phyloP scores from a whole-genome alignment of 2,113 vertebrate species.

The Vireo altiloquus region DNA sequence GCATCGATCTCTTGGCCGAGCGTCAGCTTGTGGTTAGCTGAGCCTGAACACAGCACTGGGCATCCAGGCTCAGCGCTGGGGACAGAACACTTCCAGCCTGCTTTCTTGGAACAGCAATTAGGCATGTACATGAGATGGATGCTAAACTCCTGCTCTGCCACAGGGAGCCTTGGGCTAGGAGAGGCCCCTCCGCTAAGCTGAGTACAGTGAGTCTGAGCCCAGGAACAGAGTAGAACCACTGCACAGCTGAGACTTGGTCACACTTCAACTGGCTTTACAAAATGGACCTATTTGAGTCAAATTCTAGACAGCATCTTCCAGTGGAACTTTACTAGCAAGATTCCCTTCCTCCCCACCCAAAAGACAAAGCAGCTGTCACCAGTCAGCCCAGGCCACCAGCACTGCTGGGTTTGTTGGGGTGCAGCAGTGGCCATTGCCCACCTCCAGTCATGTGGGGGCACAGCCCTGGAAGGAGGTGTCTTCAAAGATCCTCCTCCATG shows the following conservation, averaged over 20 bases:
- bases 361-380: background rate
- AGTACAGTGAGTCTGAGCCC: background rate
- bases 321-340: too few species aligned
- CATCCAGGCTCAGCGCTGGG: accelerated
- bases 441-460: accelerated
- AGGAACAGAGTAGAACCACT: background rate
- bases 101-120: background rate
- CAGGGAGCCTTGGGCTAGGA: background rate
- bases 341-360: background rate
- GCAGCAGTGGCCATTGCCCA: background rate
- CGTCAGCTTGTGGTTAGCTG: background rate
- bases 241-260: background rate
- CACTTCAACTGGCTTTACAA: background rate
- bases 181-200: background rate
- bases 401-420: background rate
- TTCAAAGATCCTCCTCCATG: background rate
- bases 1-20: accelerated
- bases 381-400: background rate
- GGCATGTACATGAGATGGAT: background rate
- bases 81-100: background rate
- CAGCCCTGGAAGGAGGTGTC: background rate
- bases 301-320: background rate
- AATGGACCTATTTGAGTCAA: background rate
- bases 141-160: background rate
- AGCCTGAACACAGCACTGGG: accelerated